Base-by-base conservation (phyloP, 2,113 vertebrate genomes). In the Dunckerocampus dactyliophorus region DNA sequence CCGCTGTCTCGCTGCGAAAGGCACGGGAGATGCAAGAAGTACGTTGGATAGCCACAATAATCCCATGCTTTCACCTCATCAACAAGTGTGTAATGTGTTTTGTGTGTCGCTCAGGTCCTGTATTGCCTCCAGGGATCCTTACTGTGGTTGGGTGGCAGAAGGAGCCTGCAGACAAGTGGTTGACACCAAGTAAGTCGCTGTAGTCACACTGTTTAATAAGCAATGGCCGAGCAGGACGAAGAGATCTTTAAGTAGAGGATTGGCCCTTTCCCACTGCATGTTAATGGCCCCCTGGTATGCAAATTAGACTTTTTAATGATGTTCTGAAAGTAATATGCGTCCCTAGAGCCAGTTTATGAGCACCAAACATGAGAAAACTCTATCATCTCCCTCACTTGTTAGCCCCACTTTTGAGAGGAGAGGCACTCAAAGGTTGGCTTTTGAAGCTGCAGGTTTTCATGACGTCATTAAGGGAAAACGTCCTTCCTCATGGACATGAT, bases 81-180 rank as follows among this genome's bases (percentile, higher is more conserved):
- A 61, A 48, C 15, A 45, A 50, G 6, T 42, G 17, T 39, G 11
- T 11, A 28, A 39, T 21, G 48, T 63, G 12, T 39, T 80, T 52
- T 68, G 49, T 65, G 58, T 79, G 47, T 65, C 28, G 42, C 61
- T 24, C 83, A 98, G 97, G 90, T 93, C 95, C 82, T 98, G 97
- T 67, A 95, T 98, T 46, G 95, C 97, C 2, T 95, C 97, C 87
- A 92, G 96, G 89, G 97, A 99, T 79, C 97, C 97, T 0, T 99
- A 98, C 71, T 99, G 97, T 0, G 96, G 95, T 62, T 99, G 97
- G 97, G 82, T 93, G 68, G 92, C 93, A 64, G 95, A 97, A 59
- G 94, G 93, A 60, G 76, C 82, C 4, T 99, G 97, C 76, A 89
- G 60, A 45, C 92, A 95, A 70, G 88, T 98, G 85, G 77, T 89